phyloP scores from a whole-genome alignment of 92 coral and sea anemone genomes.

The Palythoa caribaeorum region DNA sequence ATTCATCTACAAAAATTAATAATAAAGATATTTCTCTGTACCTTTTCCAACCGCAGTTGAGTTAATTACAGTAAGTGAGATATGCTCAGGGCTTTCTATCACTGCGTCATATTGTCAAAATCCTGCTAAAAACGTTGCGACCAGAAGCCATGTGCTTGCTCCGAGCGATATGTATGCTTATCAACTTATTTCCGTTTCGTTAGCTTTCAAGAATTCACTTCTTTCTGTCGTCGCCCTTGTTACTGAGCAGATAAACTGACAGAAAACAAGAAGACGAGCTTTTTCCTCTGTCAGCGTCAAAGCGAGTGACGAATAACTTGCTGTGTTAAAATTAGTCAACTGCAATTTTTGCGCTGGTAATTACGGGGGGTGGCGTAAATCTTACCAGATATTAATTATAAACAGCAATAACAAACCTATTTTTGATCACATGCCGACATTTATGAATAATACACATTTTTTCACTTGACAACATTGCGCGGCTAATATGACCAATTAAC shows the following conservation, averaged over 20 bases:
- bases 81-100: not conserved
- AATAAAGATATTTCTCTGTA: not conserved
- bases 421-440: slow-evolving; percentile 51
- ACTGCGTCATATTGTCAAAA: not conserved
- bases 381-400: slow-evolving; percentile 43
- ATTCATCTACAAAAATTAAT: not conserved
- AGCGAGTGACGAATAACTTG: not conserved
- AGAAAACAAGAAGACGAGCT: not conserved
- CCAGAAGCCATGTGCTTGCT: slow-evolving; percentile 36
- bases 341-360: slow-evolving; percentile 14
- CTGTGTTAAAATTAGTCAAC: not conserved
- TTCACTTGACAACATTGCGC: slow-evolving; percentile 34
- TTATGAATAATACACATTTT: slow-evolving; percentile 53
- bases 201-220: slow-evolving; percentile 37
- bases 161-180: not conserved
- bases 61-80: not conserved
- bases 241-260: not conserved
- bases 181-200: slow-evolving; percentile 42
- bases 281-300: not conserved
- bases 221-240: not conserved
- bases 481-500: slow-evolving; percentile 43
- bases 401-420: slow-evolving; percentile 44
- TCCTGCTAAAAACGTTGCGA: not conserved
- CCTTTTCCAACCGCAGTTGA: not conserved
- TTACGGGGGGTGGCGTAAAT: slow-evolving; percentile 15